Evolutionary conservation across 2,797 vertebrate genomes (phyloP).

Genomic region (Mycteria americana): DNA sequence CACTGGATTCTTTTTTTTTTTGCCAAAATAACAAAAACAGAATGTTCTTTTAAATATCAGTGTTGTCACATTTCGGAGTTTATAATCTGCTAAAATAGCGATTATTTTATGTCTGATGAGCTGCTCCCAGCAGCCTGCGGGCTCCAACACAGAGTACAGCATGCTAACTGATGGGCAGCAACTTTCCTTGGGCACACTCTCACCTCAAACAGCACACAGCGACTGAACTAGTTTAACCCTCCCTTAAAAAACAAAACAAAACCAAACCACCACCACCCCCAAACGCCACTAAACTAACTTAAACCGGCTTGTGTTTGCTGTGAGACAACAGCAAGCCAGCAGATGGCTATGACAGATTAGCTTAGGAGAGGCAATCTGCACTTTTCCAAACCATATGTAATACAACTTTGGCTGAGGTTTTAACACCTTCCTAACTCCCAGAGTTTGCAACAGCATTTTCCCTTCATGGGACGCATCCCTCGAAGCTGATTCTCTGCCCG

Average conservation of each 20-base stretch:
- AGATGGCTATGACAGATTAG: constrained; percentile 47
- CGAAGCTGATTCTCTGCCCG: accelerated
- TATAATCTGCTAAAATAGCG: background rate
- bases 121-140: background rate
- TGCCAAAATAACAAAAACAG: background rate
- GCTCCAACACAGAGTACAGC: background rate
- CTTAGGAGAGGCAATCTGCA: background rate
- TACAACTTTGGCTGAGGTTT: background rate
- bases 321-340: constrained; percentile 21
- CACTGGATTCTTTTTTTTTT: background rate
- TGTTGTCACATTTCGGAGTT: background rate
- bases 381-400: background rate
- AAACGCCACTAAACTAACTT: background rate
- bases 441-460: background rate
- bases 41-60: background rate
- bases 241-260: background rate
- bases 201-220: background rate
- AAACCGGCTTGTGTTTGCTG: background rate
- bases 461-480: background rate
- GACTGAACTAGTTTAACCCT: background rate
- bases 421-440: background rate
- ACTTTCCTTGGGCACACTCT: background rate
- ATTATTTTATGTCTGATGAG: background rate
- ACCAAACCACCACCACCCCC: no score
- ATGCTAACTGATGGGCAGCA: background rate